These are phyloP conservation scores for Hymenochirus boettgeri DNA, from an alignment of 2,113 vertebrate genomes.

Conservation along the genomic window DNA sequence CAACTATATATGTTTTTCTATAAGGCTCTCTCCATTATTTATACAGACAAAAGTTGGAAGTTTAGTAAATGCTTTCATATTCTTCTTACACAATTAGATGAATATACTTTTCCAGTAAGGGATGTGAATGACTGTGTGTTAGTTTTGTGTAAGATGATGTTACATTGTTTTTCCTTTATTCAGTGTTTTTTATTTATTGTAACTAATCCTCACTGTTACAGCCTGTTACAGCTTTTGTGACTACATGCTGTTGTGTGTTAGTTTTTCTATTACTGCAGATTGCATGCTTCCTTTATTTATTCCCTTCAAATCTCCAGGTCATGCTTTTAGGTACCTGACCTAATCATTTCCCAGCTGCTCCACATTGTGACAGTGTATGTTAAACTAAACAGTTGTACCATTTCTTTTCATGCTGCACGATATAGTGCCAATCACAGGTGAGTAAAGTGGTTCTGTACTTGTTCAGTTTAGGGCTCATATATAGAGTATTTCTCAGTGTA, in stretches of 20 bases:
- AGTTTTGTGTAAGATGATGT: too few relatives aligned
- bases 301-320: conserved; percentile 7
- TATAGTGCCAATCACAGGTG: conserved; percentile 97
- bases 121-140: too few relatives aligned
- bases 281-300: not conserved
- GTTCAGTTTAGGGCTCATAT: not conserved
- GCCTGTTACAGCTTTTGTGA: not conserved
- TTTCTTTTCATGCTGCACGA: conserved; percentile 72
- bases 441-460: conserved; percentile 55
- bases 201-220: not conserved
- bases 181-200: not conserved
- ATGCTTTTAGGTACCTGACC: not conserved
- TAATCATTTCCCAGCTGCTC: not conserved
- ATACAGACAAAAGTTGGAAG: too few relatives aligned
- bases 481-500: not conserved
- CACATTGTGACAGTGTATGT: conserved; percentile 15
- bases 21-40: too few relatives aligned
- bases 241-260: not conserved
- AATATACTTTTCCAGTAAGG: too few relatives aligned
- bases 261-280: not conserved
- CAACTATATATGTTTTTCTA: too few relatives aligned
- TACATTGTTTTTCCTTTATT: too few relatives aligned
- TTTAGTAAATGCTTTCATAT: too few relatives aligned
- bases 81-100: too few relatives aligned
- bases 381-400: conserved; percentile 57